Evolutionary conservation across 2,113 vertebrate species (phyloP).

Genomic region (Orientallactaga bullata): DNA sequence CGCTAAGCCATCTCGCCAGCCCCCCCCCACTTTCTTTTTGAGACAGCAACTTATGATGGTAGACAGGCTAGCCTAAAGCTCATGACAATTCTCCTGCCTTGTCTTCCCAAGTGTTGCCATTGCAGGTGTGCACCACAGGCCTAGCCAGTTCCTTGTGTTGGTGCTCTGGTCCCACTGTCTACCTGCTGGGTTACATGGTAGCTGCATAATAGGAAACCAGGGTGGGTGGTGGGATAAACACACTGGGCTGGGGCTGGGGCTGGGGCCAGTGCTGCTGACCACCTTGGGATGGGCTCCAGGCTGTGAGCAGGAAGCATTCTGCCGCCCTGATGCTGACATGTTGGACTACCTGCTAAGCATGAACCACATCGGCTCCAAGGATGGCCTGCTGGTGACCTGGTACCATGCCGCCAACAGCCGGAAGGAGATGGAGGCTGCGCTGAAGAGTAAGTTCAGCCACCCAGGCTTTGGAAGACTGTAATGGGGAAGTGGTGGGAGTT

Average conservation of each 20-base stretch:
- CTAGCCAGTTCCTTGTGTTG: fast-evolving
- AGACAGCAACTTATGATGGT: neutral
- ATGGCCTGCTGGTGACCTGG: slow-evolving; percentile 90
- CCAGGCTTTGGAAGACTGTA: too few species aligned
- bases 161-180: neutral
- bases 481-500: neutral
- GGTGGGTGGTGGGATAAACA: neutral
- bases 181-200: neutral
- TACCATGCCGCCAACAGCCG: slow-evolving; percentile 90
- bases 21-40: neutral
- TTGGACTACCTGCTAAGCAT: slow-evolving; percentile 88
- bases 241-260: fast-evolving
- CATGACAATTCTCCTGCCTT: neutral
- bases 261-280: neutral
- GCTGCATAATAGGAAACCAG: neutral
- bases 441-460: slow-evolving; percentile 85
- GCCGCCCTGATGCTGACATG: slow-evolving; percentile 88
- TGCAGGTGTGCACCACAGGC: neutral
- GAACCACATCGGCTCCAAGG: slow-evolving; percentile 84
- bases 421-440: slow-evolving; percentile 86
- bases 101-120: neutral
- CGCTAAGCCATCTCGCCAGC: neutral
- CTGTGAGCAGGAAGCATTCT: slow-evolving; percentile 13
- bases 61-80: neutral
- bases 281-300: slow-evolving; percentile 34